Conservation (phyloP, 1,140 invertebrate genomes). For the Anastatus disparis region DNA sequence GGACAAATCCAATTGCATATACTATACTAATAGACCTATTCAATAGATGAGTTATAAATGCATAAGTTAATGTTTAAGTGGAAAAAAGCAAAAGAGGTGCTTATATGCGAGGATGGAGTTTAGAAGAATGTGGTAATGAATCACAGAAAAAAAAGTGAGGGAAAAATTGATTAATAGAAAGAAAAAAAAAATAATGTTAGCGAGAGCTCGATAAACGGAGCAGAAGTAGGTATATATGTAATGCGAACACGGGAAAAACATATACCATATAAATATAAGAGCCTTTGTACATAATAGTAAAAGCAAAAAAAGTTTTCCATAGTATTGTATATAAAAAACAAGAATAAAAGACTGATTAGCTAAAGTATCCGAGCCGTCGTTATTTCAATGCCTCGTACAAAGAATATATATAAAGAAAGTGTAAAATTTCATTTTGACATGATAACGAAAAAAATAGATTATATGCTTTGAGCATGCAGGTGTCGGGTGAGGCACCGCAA, state of each 20-base stretch:
- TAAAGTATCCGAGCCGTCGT: no score
- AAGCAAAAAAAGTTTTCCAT: no score
- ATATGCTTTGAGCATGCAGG: neutral
- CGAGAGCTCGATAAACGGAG: neutral
- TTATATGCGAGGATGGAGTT: neutral
- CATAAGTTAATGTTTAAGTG: neutral
- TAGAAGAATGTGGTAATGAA: constrained; percentile 14
- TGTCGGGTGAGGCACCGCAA: neutral
- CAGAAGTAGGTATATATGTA: no score
- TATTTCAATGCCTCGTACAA: neutral
- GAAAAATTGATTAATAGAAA: constrained; percentile 1
- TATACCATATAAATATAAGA: no score
- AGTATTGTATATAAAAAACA: no score
- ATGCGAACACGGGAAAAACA: no score
- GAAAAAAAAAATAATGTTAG: no score
- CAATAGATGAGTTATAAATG: no score
- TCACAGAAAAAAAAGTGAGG: constrained; percentile 13
- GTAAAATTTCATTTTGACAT: constrained; percentile 2
- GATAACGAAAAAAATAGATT: constrained; percentile 13
- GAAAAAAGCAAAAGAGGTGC: neutral
- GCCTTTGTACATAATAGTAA: no score
- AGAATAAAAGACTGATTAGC: no score
- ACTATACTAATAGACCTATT: neutral
- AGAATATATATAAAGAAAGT: neutral
- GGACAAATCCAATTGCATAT: constrained; percentile 14